phyloP scores from a whole-genome alignment of 2,113 vertebrate species.

The Raja brachyura region DNA sequence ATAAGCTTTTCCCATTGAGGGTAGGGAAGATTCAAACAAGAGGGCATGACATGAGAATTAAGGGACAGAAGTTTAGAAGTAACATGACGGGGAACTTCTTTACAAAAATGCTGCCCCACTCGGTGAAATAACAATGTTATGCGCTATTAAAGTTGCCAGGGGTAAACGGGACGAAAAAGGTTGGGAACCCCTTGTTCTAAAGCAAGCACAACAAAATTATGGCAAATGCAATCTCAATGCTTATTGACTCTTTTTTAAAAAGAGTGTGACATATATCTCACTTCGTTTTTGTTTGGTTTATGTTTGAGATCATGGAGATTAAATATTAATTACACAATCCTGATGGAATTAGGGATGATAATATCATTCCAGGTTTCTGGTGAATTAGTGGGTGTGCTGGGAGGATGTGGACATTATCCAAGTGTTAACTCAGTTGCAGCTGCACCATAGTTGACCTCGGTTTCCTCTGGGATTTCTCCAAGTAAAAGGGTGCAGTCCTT shows the following conservation, averaged over 20 bases:
- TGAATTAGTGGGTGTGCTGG: conserved; percentile 4
- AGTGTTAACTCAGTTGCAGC: background rate
- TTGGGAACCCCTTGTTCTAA: background rate
- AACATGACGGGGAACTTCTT: too few species aligned
- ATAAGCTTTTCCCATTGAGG: too few species aligned
- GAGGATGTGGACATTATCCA: background rate
- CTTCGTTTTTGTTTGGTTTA: background rate
- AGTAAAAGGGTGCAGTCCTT: background rate
- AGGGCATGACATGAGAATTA: too few species aligned
- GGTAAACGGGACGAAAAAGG: too few species aligned
- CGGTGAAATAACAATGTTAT: background rate
- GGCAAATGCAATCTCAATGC: background rate
- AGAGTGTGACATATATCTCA: background rate
- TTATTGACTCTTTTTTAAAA: background rate
- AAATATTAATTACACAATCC: background rate
- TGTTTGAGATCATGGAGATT: background rate
- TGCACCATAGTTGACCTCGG: background rate
- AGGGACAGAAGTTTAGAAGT: too few species aligned
- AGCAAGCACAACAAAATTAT: background rate
- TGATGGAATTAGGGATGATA: background rate
- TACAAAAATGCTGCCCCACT: background rate
- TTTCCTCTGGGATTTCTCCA: background rate
- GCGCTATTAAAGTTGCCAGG: background rate
- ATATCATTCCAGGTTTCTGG: background rate
- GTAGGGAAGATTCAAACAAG: too few species aligned